phyloP scores from a whole-genome alignment of 1,140 invertebrate genomes.

The Metaphire vulgaris region DNA sequence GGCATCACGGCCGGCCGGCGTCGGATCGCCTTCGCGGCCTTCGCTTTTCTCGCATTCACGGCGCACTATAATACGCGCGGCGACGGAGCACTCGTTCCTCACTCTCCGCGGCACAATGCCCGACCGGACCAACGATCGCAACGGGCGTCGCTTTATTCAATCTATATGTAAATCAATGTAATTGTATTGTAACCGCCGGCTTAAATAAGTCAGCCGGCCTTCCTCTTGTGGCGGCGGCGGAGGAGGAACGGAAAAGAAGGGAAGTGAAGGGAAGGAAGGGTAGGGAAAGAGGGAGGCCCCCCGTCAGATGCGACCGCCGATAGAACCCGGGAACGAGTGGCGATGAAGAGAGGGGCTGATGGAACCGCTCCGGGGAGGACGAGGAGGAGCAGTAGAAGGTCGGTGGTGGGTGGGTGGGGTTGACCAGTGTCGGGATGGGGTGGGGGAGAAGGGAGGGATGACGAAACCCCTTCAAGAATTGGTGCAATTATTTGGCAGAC shows the following conservation, averaged over 20 bases:
- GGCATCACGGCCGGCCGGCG: no score
- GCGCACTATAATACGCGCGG: no score
- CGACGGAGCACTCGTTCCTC: no score
- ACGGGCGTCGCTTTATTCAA: background rate
- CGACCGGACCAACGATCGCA: no score
- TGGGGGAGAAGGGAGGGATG: background rate
- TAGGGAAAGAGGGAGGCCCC: background rate
- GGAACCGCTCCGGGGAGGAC: background rate
- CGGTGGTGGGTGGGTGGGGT: background rate
- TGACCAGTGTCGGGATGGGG: background rate
- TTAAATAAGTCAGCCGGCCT: background rate
- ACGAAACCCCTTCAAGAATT: no score
- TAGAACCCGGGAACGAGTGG: background rate
- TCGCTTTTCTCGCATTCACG: no score
- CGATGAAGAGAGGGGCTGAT: background rate
- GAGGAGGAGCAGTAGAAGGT: background rate
- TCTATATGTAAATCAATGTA: constrained; percentile 1
- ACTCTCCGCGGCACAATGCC: no score
- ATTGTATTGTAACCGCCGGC: background rate
- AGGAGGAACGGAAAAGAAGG: background rate
- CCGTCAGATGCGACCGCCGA: background rate
- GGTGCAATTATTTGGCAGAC: no score
- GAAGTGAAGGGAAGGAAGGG: background rate
- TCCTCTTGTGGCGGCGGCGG: background rate
- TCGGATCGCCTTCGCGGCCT: no score